These are phyloP conservation scores for Hesperophylax magnus DNA, from an alignment of 1,140 invertebrate genomes.

Conservation along the genomic window DNA sequence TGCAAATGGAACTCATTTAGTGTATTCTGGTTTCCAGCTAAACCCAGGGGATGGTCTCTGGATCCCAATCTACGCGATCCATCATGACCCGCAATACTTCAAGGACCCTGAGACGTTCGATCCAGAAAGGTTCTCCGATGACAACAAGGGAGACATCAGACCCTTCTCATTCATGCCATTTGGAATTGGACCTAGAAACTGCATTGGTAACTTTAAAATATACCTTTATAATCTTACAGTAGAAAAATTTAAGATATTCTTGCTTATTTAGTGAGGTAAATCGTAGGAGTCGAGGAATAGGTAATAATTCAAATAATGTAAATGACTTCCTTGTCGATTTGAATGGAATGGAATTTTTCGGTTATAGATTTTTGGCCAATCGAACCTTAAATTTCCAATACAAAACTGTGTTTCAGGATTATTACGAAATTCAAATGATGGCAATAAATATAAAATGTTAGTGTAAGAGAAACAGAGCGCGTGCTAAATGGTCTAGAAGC, in stretches of 20 bases:
- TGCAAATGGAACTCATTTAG: background rate
- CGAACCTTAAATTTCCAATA: too few relatives aligned
- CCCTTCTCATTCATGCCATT: constrained; percentile 61
- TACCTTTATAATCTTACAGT: background rate
- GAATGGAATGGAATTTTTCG: too few relatives aligned
- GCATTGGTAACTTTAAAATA: constrained; percentile 62
- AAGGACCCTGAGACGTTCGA: constrained; percentile 71
- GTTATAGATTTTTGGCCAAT: too few relatives aligned
- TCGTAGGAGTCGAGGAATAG: too few relatives aligned
- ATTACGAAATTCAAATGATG: too few relatives aligned
- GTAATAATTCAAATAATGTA: too few relatives aligned
- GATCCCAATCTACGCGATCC: constrained; percentile 58
- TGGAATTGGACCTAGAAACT: constrained; percentile 64
- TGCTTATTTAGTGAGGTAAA: background rate
- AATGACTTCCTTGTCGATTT: too few relatives aligned
- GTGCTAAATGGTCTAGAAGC: too few relatives aligned
- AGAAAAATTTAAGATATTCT: background rate
- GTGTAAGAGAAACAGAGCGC: too few relatives aligned
- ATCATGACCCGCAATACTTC: constrained; percentile 68
- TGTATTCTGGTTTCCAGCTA: background rate
- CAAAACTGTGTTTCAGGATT: too few relatives aligned
- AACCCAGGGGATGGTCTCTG: constrained; percentile 48
- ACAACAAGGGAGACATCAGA: constrained; percentile 57
- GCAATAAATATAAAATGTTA: too few relatives aligned
- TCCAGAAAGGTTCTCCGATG: constrained; percentile 63